Conservation (phyloP, 2,888 invertebrate species). For the Eupsilia transversa region DNA sequence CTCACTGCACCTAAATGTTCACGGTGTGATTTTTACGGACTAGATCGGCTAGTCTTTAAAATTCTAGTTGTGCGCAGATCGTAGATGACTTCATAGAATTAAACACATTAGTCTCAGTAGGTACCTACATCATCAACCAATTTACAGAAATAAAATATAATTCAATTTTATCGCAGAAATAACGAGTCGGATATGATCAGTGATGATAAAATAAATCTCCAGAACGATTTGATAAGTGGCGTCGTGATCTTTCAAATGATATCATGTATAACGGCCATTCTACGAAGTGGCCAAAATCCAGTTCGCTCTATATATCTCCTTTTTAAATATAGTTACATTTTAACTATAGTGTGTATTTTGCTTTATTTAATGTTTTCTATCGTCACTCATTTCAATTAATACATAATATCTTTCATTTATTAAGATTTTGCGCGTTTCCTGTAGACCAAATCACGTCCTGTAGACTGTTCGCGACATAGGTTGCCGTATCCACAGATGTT, state of each 20-base stretch:
- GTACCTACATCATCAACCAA: constrained; percentile 15
- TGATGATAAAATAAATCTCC: constrained; percentile 51
- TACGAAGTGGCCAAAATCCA: too few relatives aligned
- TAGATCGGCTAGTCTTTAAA: background rate
- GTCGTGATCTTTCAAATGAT: constrained; percentile 40
- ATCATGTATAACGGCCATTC: too few relatives aligned
- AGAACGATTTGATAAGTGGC: constrained; percentile 26
- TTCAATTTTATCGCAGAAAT: constrained; percentile 28
- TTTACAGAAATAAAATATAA: constrained; percentile 42
- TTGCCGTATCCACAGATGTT: too few relatives aligned
- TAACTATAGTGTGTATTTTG: too few relatives aligned
- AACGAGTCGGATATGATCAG: constrained; percentile 61
- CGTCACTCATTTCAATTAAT: too few relatives aligned
- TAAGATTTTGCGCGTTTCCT: too few relatives aligned
- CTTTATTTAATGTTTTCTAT: too few relatives aligned
- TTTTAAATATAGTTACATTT: too few relatives aligned
- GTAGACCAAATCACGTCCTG: too few relatives aligned
- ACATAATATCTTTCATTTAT: too few relatives aligned
- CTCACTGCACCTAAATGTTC: background rate
- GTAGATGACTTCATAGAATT: background rate
- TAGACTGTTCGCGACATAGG: too few relatives aligned
- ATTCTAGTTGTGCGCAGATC: background rate
- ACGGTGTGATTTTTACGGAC: background rate
- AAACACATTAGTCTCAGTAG: background rate
- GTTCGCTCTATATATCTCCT: too few relatives aligned